Base-by-base conservation (phyloP, 2,888 invertebrate genomes). In the Lasius platythorax region DNA sequence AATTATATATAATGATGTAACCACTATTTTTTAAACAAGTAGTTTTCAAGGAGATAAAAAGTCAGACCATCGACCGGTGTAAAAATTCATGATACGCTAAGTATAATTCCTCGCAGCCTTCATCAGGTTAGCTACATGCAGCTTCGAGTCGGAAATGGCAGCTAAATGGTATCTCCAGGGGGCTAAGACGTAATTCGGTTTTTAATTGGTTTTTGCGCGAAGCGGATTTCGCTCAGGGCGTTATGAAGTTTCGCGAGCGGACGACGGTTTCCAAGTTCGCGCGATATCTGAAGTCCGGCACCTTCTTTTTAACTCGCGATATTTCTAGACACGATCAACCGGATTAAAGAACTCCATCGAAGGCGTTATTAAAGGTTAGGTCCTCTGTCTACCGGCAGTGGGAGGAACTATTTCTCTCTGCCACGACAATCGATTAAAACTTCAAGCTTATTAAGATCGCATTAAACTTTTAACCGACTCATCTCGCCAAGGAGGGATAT, bases 321-420 rank as follows among this genome's bases (percentile, higher is more conserved):
- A 89, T 86, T 86, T 81, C 83, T 85, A 66, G 79, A 64, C 85
- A 81, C 76, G 86, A 84, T 89, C 83, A 82, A 75, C 83, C 67
- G 87, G 88, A 91, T 90, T 91, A 89, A 87, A 86, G 87, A 91
- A 86, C 89, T 89, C 86, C 85, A 88, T 90, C 88, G 86, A 87
- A 85, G 83, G 85, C 87, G 87, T 85, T 89, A 89, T 90, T 87
- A 90, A 88, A 90, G 87, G 89, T 89, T 89, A 85, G 89, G 76
- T 88, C 78, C 72, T 68, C 73, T 74, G 85, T 87, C 90, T 81
- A 84, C 46, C 78, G 63, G 63, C 53, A 43, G 40, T 33, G 53
- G 53, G 46, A 84, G 72, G 78, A 63, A 81, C 81, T 73, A 68
- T 85, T 88, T 90, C 81, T 74, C 88, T 90, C 78, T 70, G 83